Percentiles rank a stretch among this genome's conserved stretches.
These are phyloP conservation scores for Andrena marginata DNA, from an alignment of 2,888 invertebrate genomes.

Conservation along the genomic window DNA sequence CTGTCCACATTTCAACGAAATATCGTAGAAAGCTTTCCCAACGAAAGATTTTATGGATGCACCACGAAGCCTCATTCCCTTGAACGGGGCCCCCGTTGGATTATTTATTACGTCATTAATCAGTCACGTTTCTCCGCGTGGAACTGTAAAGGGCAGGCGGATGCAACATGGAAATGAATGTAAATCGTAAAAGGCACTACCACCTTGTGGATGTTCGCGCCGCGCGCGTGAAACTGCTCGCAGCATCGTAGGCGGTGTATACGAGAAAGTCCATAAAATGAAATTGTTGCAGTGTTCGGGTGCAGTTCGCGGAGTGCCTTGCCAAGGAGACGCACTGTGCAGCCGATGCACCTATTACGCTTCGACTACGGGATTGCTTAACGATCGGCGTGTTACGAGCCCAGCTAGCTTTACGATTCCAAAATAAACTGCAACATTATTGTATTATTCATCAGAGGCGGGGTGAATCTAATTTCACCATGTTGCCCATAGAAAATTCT, in stretches of 20 bases:
- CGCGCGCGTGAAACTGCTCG: constrained; percentile 72
- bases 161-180: constrained; percentile 79
- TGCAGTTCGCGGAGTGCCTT: constrained; percentile 54
- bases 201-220: constrained; percentile 54
- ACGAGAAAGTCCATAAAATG: constrained; percentile 79
- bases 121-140: constrained; percentile 65
- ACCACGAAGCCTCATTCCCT: constrained; percentile 60
- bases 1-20: constrained; percentile 20
- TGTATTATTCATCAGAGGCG: constrained; percentile 13
- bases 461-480: neutral
- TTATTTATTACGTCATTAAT: constrained; percentile 78
- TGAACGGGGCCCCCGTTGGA: constrained; percentile 61
- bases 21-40: constrained; percentile 28
- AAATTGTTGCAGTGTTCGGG: constrained; percentile 76
- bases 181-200: constrained; percentile 80
- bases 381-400: constrained; percentile 39
- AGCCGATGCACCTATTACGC: constrained; percentile 41
- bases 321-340: constrained; percentile 22
- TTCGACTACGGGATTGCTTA: constrained; percentile 41
- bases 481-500: neutral
- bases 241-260: constrained; percentile 41
- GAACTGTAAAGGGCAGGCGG: constrained; percentile 71
- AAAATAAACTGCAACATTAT: constrained; percentile 20
- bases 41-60: constrained; percentile 63
- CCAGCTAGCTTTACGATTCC: constrained; percentile 20